Conservation (phyloP, 2,888 invertebrate genomes). For the Adineta ricciae region DNA sequence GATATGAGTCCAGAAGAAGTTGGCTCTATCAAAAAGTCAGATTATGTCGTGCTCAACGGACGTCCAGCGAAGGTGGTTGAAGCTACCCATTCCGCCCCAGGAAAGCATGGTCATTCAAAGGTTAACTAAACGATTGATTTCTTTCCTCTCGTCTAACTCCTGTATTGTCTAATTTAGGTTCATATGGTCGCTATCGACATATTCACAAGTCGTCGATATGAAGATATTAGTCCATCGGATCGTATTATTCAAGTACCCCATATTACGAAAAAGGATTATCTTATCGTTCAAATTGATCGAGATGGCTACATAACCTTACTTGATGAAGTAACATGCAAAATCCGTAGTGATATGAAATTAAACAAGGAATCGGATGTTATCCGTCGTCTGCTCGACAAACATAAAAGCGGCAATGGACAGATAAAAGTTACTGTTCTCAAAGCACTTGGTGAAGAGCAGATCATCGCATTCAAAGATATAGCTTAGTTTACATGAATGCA, state of each 20-base stretch:
- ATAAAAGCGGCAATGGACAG: not conserved
- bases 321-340: not conserved
- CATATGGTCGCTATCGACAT: not conserved
- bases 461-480: not conserved
- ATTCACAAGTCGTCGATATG: not conserved
- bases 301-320: not conserved
- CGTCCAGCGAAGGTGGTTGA: not conserved
- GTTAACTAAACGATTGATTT: not conserved
- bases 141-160: not conserved
- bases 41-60: not conserved
- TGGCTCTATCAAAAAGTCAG: not conserved
- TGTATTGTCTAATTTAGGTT: not conserved
- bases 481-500: not conserved
- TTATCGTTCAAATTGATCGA: not conserved
- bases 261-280: not conserved
- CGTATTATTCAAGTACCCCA: not conserved
- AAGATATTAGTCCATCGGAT: not conserved
- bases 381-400: not conserved
- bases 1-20: not conserved
- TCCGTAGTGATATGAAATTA: not conserved
- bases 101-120: constrained; percentile 13
- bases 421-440: not conserved
- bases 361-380: not conserved
- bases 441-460: not conserved
- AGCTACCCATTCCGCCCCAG: not conserved